Conservation (phyloP, 2,113 vertebrate species). For the Microtus pennsylvanicus region DNA sequence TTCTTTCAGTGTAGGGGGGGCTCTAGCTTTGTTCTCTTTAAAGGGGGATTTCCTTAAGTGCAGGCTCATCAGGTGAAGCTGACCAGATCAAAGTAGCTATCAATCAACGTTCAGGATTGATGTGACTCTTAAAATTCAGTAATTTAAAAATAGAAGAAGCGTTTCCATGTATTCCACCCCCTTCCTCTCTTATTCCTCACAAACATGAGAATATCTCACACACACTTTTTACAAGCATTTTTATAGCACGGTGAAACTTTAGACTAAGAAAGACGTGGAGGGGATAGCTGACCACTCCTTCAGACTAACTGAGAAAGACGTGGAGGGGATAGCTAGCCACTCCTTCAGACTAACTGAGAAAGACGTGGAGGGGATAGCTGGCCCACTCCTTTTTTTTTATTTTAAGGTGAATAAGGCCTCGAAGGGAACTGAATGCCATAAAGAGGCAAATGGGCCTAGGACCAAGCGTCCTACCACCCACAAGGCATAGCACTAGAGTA, state of each 20-base stretch:
- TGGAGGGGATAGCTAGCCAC: no score
- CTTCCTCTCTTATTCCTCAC: background rate
- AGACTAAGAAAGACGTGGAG: background rate
- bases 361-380: background rate
- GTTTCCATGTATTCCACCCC: background rate
- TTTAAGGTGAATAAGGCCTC: constrained; percentile 9
- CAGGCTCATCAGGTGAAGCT: background rate
- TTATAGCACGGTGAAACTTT: constrained; percentile 27
- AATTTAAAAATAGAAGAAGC: constrained; percentile 5
- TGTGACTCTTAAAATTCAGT: constrained; percentile 16
- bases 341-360: background rate
- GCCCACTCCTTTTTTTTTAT: background rate
- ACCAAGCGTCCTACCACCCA: background rate
- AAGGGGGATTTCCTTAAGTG: background rate
- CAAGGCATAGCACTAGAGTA: no score
- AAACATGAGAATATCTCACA: background rate
- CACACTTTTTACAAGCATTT: constrained; percentile 16
- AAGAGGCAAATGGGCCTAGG: background rate
- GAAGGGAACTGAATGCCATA: background rate
- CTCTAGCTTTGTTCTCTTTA: background rate
- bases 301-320: no score
- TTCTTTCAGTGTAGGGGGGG: background rate
- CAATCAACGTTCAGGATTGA: background rate
- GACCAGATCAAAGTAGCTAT: background rate
- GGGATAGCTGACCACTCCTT: no score